Base-by-base conservation (phyloP, 2,113 vertebrate genomes). In the Thryonomys swinderianus region DNA sequence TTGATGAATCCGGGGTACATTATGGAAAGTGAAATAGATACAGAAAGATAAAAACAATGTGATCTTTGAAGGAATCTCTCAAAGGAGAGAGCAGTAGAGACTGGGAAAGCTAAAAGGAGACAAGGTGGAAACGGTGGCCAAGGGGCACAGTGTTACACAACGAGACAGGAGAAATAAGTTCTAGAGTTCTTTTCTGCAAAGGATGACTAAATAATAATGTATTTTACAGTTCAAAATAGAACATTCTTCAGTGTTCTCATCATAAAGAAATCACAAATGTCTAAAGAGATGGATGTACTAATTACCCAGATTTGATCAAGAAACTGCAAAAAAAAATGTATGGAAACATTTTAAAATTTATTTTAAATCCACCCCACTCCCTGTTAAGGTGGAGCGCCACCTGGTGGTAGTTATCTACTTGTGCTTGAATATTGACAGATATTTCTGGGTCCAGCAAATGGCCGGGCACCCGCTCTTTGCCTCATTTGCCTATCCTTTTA, bases 361-460 rank as follows among this genome's bases (percentile, higher is more conserved):
- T 61, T 57, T 30, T 69, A 40, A 64, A 57, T 55, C 67, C 37
- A n/a, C 53, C 27, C 25, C 6, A 12, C 45, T 27, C 96, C 80
- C 64, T 27, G 14, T 9, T 95, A 76, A 94, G 40, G 59, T 94
- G 96, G 82, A 69, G 84, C 40, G 81, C 96, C 97, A 96, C 84
- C 96, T 96, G 25, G 62, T 96, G 95, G 96, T 85, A 13, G 32
- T 1, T 34, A 5, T 55, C 53, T 59, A 10, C 61, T 82, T 57
- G 30, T 17, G 23, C 12, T 64, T 61, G 48, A 78, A 18, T 27
- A 62, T 5, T 10, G 40, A 85, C n/a, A 12, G 82, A 40, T 30
- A 32, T 76, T 88, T 85, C 73, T 18, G 40, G 53, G 64, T 37
- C 17, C 40, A 55, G 27, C 27, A 16, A 66, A 2, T 32, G 20